Percentiles rank a stretch among this genome's conserved stretches.
Evolutionary conservation across 1,140 invertebrate genomes (phyloP).

Genomic region (Drosophila suzukii): DNA sequence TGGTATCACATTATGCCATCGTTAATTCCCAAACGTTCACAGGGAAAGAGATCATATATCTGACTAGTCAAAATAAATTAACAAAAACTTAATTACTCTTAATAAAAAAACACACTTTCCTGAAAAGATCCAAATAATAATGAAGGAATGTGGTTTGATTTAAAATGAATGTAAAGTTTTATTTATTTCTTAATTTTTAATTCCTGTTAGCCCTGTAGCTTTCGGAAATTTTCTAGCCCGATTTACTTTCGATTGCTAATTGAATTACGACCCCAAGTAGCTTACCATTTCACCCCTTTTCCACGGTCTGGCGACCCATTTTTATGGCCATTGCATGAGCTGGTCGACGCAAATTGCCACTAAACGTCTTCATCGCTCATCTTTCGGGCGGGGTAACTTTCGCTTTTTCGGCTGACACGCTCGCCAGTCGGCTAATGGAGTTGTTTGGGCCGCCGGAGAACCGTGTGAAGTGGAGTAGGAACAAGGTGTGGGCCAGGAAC

Average conservation of each 20-base stretch:
- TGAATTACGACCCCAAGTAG: conserved; percentile 11
- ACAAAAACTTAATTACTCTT: too few species aligned
- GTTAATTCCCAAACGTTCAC: too few species aligned
- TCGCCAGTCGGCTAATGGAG: conserved; percentile 48
- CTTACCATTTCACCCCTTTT: conserved; percentile 10
- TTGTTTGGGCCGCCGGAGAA: conserved; percentile 50
- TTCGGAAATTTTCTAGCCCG: background rate
- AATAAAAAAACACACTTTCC: too few species aligned
- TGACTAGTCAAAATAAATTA: too few species aligned
- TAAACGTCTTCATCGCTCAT: conserved; percentile 48
- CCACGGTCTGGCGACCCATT: conserved; percentile 49
- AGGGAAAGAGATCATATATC: background rate
- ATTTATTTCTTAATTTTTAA: too few species aligned
- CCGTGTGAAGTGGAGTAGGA: conserved; percentile 53
- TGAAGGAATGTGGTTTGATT: too few species aligned
- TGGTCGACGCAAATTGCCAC: conserved; percentile 48
- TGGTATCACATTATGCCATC: background rate
- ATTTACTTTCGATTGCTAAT: conserved; percentile 27
- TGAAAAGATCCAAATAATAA: background rate
- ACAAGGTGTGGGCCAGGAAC: conserved; percentile 66
- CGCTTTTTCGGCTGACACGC: conserved; percentile 61
- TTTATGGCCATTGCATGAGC: conserved; percentile 48
- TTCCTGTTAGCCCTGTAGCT: background rate
- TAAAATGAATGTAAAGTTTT: too few species aligned
- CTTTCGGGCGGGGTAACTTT: conserved; percentile 57